Evolutionary conservation across 2,888 invertebrate species (phyloP), one percentile per base, ranked within the genome.

Genomic region (Melanophora roralis): DNA sequence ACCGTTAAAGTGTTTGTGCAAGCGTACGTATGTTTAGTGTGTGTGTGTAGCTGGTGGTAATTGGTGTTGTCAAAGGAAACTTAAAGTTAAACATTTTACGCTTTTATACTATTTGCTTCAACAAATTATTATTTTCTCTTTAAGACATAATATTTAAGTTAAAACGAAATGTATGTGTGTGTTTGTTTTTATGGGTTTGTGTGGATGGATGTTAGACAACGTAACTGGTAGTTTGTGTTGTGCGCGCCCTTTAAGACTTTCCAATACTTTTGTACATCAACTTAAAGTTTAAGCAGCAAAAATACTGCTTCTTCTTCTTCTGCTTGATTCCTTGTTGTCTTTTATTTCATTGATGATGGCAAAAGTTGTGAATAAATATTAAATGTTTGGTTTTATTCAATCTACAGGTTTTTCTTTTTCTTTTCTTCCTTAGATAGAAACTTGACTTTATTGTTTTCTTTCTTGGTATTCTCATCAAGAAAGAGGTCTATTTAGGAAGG

Each of bases 61-160:
- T 21, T 62, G 47, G 21, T 43, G 23, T 5, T 55, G 47, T 49
- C 43, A 21, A 45, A 43, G 43, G 45, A 73, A 69, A 69, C 74
- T 53, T 69, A 64, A 71, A 53, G 49, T 59, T 69, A 45, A 59
- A 79, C 59, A 64, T 53, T 79, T 75, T 74, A 47, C 68, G 69
- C 68, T 68, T 74, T 65, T 27, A 27, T 27, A 27, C n/a, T n/a
- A n/a, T n/a, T n/a, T 27, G 12, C 45, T 59, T 68, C 55, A 27
- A 71, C 74, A 75, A 75, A 80, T 75, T 80, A 75, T 75, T 80
- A 80, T 80, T 80, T 80, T 72, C 71, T 62, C 53, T 27, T 55
- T 40, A 49, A 55, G 75, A 62, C 79, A 67, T 62, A 75, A 55
- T 43, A 72, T 75, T 80, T 62, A 43, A 67, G 60, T 62, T 80